Evolutionary conservation across 2,113 vertebrate species (phyloP).

Genomic region (Gadus chalcogrammus): DNA sequence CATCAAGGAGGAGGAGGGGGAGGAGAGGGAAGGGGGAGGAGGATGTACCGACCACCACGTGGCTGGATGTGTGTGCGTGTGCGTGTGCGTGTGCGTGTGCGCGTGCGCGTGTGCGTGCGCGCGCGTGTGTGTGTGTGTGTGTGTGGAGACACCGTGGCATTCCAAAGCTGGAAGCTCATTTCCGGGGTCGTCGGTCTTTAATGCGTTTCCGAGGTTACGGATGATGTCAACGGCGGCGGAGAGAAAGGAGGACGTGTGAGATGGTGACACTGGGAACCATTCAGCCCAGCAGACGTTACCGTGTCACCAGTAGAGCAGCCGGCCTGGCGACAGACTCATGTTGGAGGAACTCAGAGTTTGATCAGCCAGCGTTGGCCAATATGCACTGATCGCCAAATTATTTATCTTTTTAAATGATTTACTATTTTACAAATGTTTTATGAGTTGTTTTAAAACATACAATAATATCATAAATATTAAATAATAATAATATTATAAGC

Average conservation of each 20-base stretch:
- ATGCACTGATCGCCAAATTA: too few relatives aligned
- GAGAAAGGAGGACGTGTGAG: slow-evolving; percentile 43
- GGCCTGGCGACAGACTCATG: too few relatives aligned
- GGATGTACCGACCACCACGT: too few relatives aligned
- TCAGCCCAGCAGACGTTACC: neutral
- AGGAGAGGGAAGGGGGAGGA: too few relatives aligned
- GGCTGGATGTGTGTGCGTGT: too few relatives aligned
- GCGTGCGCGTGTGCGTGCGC: neutral
- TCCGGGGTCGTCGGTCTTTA: slow-evolving; percentile 61
- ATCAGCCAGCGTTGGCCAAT: too few relatives aligned
- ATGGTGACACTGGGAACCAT: slow-evolving; percentile 29
- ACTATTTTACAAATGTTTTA: slow-evolving; percentile 11
- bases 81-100: neutral
- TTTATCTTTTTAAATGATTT: neutral
- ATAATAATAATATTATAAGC: too few relatives aligned
- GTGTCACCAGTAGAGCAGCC: neutral
- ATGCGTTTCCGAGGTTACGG: slow-evolving; percentile 61
- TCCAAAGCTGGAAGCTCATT: slow-evolving; percentile 70
- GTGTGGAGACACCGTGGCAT: slow-evolving; percentile 52
- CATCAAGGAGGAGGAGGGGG: too few relatives aligned
- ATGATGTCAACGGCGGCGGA: slow-evolving; percentile 63
- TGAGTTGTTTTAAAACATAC: neutral
- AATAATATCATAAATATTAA: too few relatives aligned
- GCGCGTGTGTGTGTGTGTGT: neutral
- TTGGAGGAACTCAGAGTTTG: too few relatives aligned